Percentiles rank a stretch among this genome's conserved stretches.
Evolutionary conservation across 64 coral and sea anemone species (phyloP).

Genomic region (Porites lutea): DNA sequence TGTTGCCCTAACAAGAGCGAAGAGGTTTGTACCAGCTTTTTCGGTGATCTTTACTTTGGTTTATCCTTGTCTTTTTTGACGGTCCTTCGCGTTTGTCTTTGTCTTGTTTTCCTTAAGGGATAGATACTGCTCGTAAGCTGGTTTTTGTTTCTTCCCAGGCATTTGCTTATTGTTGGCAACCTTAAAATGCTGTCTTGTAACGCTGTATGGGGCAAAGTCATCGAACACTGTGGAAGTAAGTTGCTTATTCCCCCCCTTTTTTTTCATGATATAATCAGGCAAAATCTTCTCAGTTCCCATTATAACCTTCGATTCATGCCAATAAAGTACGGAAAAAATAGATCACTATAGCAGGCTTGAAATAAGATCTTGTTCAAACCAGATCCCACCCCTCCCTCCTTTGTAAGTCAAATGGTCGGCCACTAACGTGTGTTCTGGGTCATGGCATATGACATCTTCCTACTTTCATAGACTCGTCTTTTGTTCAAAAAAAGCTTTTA

Average conservation of each 20-base stretch:
- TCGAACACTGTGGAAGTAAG: conserved; percentile 82
- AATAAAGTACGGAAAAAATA: too few relatives aligned
- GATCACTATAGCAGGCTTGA: too few relatives aligned
- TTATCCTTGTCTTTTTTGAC: neutral
- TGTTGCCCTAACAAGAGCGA: conserved; percentile 95
- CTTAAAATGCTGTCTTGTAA: conserved; percentile 85
- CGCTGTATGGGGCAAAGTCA: conserved; percentile 83
- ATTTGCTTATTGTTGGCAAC: conserved; percentile 92
- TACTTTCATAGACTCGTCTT: too few relatives aligned
- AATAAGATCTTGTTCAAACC: too few relatives aligned
- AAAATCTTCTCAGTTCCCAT: neutral
- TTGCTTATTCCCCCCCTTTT: neutral
- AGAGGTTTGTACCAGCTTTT: conserved; percentile 66
- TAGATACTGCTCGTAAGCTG: too few relatives aligned
- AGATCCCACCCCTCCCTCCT: too few relatives aligned
- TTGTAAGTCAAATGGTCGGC: too few relatives aligned
- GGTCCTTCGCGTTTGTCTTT: too few relatives aligned
- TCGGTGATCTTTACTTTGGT: neutral
- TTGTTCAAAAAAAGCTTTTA: too few relatives aligned
- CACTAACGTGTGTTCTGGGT: too few relatives aligned
- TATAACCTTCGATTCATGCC: neutral
- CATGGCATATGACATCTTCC: too few relatives aligned
- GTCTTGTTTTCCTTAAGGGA: too few relatives aligned
- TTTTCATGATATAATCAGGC: neutral
- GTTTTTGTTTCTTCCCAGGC: conserved; percentile 43